Conservation (phyloP, 2,113 vertebrate species). For the Clarias magur region DNA sequence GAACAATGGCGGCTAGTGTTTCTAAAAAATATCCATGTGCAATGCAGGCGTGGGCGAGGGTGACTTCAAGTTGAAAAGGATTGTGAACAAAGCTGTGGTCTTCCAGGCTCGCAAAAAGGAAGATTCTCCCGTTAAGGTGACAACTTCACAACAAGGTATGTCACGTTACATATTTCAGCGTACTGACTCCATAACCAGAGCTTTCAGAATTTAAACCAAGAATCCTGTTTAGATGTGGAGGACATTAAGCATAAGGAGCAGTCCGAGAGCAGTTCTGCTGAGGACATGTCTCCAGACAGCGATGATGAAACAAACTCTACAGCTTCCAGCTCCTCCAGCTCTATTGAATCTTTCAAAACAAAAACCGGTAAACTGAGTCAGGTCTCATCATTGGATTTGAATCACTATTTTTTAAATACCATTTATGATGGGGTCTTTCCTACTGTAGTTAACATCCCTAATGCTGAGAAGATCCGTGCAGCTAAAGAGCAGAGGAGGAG, state of each 20-base stretch:
- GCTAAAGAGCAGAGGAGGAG: constrained; percentile 74
- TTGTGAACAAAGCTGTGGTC: constrained; percentile 63
- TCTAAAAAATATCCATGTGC: background rate
- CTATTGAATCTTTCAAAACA: constrained; percentile 45
- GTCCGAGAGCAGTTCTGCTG: constrained; percentile 27
- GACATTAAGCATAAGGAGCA: background rate
- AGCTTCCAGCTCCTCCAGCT: constrained; percentile 52
- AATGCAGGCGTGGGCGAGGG: constrained; percentile 51
- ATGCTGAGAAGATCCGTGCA: constrained; percentile 67
- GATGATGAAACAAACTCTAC: constrained; percentile 41
- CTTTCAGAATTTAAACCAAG: background rate
- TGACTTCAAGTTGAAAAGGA: constrained; percentile 69
- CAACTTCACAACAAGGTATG: background rate
- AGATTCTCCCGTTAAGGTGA: constrained; percentile 31
- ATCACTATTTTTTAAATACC: background rate
- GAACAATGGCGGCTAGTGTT: background rate
- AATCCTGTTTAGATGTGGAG: constrained; percentile 18
- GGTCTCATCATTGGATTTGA: background rate
- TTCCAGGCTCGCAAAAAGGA: constrained; percentile 72
- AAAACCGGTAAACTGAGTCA: constrained; percentile 55
- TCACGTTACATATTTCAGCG: background rate
- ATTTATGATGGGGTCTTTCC: background rate
- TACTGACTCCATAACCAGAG: background rate
- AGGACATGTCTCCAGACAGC: constrained; percentile 47
- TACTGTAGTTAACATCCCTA: constrained; percentile 74